Evolutionary conservation across 2,797 vertebrate species (phyloP).

Genomic region (Trachurus trachurus): DNA sequence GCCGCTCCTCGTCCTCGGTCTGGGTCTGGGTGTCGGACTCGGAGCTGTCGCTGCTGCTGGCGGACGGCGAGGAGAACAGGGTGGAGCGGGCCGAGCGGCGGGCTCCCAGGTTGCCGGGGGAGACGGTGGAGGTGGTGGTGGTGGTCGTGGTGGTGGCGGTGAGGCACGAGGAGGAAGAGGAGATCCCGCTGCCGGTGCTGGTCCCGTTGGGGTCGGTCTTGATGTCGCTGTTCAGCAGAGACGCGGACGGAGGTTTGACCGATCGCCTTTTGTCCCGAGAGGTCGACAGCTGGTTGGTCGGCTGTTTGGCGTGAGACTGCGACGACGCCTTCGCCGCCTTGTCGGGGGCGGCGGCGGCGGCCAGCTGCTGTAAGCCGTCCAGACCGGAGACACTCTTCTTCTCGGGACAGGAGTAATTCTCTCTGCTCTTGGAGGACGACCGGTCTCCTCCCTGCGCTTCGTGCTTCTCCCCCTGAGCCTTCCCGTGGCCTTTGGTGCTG

Average conservation of each 20-base stretch:
- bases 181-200: constrained; percentile 68
- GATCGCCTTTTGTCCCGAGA: constrained; percentile 88
- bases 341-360: constrained; percentile 76
- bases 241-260: constrained; percentile 86
- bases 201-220: constrained; percentile 91
- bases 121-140: constrained; percentile 75
- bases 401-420: constrained; percentile 77
- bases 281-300: constrained; percentile 83
- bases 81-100: constrained; percentile 69
- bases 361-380: constrained; percentile 79
- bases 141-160: constrained; percentile 75
- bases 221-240: constrained; percentile 71
- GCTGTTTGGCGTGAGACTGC: constrained; percentile 81
- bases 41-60: constrained; percentile 86
- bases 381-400: constrained; percentile 79
- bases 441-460: constrained; percentile 84
- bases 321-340: constrained; percentile 71
- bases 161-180: constrained; percentile 74
- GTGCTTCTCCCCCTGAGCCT: constrained; percentile 78
- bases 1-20: constrained; percentile 77
- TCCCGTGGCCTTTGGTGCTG: constrained; percentile 79
- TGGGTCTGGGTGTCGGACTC: constrained; percentile 84
- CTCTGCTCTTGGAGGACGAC: constrained; percentile 84
- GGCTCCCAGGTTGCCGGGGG: constrained; percentile 75
- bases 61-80: constrained; percentile 83